Percentiles rank a stretch among this genome's conserved stretches.
Evolutionary conservation across 2,888 invertebrate species (phyloP).

Genomic region (Sialis lutaria): DNA sequence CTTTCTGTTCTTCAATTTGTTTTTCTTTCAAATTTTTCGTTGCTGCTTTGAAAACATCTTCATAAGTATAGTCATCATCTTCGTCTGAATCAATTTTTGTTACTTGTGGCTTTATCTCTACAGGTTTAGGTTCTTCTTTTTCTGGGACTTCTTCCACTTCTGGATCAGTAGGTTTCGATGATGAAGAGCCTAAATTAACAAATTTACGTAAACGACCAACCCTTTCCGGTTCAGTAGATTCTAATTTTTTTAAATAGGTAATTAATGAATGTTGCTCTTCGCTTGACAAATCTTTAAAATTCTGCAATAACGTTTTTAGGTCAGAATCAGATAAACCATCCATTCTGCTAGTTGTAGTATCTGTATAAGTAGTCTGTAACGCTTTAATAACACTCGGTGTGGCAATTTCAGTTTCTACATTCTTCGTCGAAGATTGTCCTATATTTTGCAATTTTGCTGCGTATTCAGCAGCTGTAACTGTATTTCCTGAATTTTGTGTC

Average conservation of each 20-base stretch:
- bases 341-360: conserved; percentile 31
- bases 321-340: conserved; percentile 67
- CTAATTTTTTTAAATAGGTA: conserved; percentile 63
- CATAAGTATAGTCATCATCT: conserved; percentile 68
- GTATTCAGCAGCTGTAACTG: conserved; percentile 31
- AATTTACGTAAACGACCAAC: conserved; percentile 61
- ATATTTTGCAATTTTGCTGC: conserved; percentile 20
- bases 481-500: conserved; percentile 30
- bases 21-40: conserved; percentile 53
- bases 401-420: conserved; percentile 8
- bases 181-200: conserved; percentile 38
- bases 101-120: conserved; percentile 17
- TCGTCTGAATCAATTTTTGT: conserved; percentile 42
- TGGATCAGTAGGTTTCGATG: conserved; percentile 6
- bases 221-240: conserved; percentile 56
- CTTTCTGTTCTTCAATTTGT: conserved; percentile 36
- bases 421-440: conserved; percentile 7
- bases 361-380: conserved; percentile 27
- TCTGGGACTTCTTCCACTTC: conserved; percentile 24
- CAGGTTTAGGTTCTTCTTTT: conserved; percentile 7
- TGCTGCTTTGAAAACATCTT: conserved; percentile 64
- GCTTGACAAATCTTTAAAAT: conserved; percentile 60
- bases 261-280: conserved; percentile 74
- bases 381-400: conserved; percentile 28
- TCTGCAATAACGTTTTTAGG: conserved; percentile 59